Percentiles rank a stretch among this genome's conserved stretches.
These are phyloP conservation scores for Limosa lapponica DNA, from an alignment of 2,797 vertebrate genomes.

Conservation along the genomic window DNA sequence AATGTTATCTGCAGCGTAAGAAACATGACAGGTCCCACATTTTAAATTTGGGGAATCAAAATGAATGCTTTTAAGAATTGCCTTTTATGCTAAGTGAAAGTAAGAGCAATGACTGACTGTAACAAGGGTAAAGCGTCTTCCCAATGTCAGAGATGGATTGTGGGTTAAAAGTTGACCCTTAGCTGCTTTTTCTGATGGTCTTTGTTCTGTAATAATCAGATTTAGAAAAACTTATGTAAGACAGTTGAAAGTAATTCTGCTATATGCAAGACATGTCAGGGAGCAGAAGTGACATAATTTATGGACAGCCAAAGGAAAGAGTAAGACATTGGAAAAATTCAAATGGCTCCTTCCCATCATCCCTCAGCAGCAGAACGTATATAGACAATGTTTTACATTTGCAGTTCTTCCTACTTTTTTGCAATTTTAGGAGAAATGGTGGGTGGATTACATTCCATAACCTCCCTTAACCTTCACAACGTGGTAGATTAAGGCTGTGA, in stretches of 20 bases:
- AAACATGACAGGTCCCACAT: neutral
- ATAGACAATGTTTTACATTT: neutral
- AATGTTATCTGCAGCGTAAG: neutral
- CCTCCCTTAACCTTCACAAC: neutral
- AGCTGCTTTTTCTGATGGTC: neutral
- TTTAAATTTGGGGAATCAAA: slow-evolving; percentile 30
- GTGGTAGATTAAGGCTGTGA: neutral
- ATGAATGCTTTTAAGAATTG: slow-evolving; percentile 23
- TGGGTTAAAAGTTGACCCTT: neutral
- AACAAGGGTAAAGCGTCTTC: neutral
- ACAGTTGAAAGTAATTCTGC: slow-evolving; percentile 9
- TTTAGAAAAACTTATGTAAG: neutral
- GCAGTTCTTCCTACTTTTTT: neutral
- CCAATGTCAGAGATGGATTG: neutral
- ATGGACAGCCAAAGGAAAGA: neutral
- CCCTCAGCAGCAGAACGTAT: neutral
- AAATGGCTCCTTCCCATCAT: neutral
- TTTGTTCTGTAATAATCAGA: slow-evolving; percentile 19
- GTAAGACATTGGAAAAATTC: neutral
- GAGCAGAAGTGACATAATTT: neutral
- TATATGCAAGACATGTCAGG: neutral
- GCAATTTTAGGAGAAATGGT: neutral
- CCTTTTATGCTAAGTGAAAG: slow-evolving; percentile 20
- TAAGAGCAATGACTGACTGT: neutral
- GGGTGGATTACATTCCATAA: neutral